Evolutionary conservation across 2,113 vertebrate genomes (phyloP), one percentile per base, ranked within the genome.

Genomic region (Acrocephalus kingi): DNA sequence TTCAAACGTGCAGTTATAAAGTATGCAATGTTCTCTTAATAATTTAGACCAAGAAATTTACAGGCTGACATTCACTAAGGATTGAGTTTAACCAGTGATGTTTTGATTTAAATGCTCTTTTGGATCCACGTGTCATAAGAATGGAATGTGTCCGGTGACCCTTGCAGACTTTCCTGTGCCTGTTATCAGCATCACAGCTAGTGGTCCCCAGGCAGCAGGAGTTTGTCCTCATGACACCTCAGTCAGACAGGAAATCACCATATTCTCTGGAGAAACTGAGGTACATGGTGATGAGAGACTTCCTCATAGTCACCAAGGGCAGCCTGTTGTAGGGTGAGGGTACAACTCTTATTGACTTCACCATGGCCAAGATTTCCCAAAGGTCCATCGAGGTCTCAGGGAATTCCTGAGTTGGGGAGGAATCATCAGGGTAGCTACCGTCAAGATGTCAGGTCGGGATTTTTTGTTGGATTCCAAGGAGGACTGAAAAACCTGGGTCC

Each of bases 1-100:
- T 97, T 96, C 90, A 97, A 96, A 90, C 9, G 19, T 93, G 75
- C 71, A 94, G 71, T 97, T 96, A 86, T 86, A 96, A 94, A 96
- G 87, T 78, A 93, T 90, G 75, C 79, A 96, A 87, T 95, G 94
- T 83, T 94, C 92, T 92, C 45, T 80, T 94, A 93, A 88, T 96
- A 95, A 96, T 95, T 94, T 74, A 91, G 64, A 52, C 64, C 93
- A 96, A 94, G 93, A 96, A 97, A 93, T 96, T 97, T 96, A 97
- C 93, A 96, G 94, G 95, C 94, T 97, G 95, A 91, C 48, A 28
- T 86, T 86, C 71, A 93, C 67, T 31, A 83, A 76, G 72, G 48
- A 80, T 25, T 94, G 92, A 95, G 82, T 80, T 90, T 94, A 95
- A 93, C 89, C 82, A 91, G 93, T 74, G 89, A 71, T 83, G 35